Percentiles rank a stretch among this genome's conserved stretches.
These are phyloP conservation scores for Volucella zonaria DNA, from an alignment of 2,888 invertebrate genomes.

Conservation along the genomic window DNA sequence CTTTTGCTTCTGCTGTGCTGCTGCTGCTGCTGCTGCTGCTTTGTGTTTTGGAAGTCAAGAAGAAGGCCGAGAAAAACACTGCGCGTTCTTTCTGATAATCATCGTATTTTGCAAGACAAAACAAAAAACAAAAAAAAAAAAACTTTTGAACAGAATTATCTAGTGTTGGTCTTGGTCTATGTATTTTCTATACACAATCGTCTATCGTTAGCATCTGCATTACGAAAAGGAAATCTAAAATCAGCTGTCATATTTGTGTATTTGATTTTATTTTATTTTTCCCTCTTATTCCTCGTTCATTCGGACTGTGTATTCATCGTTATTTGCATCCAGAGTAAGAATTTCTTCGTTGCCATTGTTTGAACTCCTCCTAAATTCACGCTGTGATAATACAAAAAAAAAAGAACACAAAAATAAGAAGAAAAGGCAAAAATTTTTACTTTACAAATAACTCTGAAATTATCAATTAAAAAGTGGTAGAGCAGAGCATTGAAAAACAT, in stretches of 20 bases:
- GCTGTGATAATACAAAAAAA: constrained; percentile 44
- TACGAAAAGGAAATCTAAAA: constrained; percentile 14
- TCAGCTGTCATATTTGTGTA: constrained; percentile 47
- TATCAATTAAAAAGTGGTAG: constrained; percentile 17
- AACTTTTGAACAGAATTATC: background rate
- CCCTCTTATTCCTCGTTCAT: background rate
- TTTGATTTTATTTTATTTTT: constrained; percentile 27
- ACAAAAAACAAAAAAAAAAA: background rate
- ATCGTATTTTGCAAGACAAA: constrained; percentile 20
- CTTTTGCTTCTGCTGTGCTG: constrained; percentile 40
- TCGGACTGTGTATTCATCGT: constrained; percentile 46
- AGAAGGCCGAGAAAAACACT: constrained; percentile 43
- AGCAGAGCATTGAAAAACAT: constrained; percentile 2
- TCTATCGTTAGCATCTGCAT: constrained; percentile 4
- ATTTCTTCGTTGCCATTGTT: constrained; percentile 19
- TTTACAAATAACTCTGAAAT: background rate
- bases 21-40: constrained; percentile 44
- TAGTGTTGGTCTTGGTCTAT: background rate
- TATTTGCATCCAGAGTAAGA: constrained; percentile 42
- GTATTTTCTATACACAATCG: constrained; percentile 1
- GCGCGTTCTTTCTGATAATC: constrained; percentile 51
- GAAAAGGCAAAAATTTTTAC: background rate
- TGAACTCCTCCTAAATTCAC: constrained; percentile 10
- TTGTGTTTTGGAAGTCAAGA: constrained; percentile 60
- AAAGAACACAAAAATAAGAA: background rate